phyloP scores from a whole-genome alignment of 1,140 invertebrate genomes.

The Drosophila lacteicornis region DNA sequence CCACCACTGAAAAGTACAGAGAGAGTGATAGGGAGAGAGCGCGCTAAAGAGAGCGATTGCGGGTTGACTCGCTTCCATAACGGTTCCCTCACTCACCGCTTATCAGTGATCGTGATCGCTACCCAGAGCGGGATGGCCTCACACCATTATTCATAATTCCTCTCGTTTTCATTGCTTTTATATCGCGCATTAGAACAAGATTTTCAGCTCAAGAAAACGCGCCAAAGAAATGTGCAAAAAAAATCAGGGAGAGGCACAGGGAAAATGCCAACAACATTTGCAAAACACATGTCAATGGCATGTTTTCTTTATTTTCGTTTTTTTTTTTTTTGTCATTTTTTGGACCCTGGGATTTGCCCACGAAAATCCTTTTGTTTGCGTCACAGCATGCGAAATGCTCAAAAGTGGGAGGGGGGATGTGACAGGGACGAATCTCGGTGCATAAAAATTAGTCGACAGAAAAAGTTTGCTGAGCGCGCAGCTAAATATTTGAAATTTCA shows the following conservation, averaged over 20 bases:
- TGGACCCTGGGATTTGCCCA: constrained; percentile 46
- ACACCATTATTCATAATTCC: constrained; percentile 28
- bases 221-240: constrained; percentile 30
- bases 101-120: constrained; percentile 74
- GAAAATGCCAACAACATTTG: constrained; percentile 73
- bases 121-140: constrained; percentile 34
- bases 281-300: constrained; percentile 81
- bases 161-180: constrained; percentile 16
- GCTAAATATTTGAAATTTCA: constrained; percentile 60
- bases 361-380: constrained; percentile 60
- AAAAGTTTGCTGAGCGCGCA: constrained; percentile 53
- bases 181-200: constrained; percentile 64
- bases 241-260: neutral
- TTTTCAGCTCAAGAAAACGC: constrained; percentile 22
- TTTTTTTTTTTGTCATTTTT: constrained; percentile 3
- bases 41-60: neutral
- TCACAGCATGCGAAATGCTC: constrained; percentile 40
- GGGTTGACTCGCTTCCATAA: constrained; percentile 39
- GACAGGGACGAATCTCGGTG: constrained; percentile 18
- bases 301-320: constrained; percentile 42
- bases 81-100: constrained; percentile 37
- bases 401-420: constrained; percentile 1
- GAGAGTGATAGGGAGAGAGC: neutral
- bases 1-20: constrained; percentile 2
- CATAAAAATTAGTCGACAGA: constrained; percentile 60